Conservation (phyloP, 2,888 invertebrate species). For the Orchestes rusci region DNA sequence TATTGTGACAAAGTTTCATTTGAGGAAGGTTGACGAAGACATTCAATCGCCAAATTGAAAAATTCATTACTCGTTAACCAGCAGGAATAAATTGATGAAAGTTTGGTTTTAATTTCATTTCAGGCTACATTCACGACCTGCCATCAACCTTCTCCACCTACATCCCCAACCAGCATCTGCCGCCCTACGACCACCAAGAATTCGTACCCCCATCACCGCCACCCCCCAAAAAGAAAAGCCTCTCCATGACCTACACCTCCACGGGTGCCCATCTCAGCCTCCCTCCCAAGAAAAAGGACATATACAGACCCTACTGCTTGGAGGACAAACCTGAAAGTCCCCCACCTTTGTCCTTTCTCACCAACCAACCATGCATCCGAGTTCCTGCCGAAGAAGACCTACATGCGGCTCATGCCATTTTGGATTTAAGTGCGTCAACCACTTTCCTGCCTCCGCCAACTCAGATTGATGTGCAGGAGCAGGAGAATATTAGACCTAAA, state of each 20-base stretch:
- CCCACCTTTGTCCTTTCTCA: constrained; percentile 23
- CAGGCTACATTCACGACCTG: constrained; percentile 74
- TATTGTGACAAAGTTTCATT: no score
- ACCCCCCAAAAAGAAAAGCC: constrained; percentile 56
- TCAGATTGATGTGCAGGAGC: constrained; percentile 25
- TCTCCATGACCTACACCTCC: constrained; percentile 79
- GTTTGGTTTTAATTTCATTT: no score
- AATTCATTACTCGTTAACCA: no score
- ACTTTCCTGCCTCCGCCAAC: constrained; percentile 58
- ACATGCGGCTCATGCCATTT: constrained; percentile 81
- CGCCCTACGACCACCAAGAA: constrained; percentile 44
- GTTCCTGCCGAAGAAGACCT: constrained; percentile 74
- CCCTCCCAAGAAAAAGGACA: constrained; percentile 87
- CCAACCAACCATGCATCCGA: constrained; percentile 47
- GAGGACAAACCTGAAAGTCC: constrained; percentile 46
- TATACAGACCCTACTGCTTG: constrained; percentile 80
- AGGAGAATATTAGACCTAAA: constrained; percentile 30
- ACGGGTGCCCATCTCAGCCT: constrained; percentile 75
- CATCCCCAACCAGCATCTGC: constrained; percentile 50
- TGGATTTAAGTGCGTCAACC: constrained; percentile 82
- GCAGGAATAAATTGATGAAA: no score
- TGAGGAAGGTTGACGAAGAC: no score
- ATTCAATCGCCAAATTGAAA: no score
- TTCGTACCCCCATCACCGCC: constrained; percentile 38
- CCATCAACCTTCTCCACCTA: constrained; percentile 71